phyloP scores from a whole-genome alignment of 2,888 invertebrate species.

The Diploptera punctata region DNA sequence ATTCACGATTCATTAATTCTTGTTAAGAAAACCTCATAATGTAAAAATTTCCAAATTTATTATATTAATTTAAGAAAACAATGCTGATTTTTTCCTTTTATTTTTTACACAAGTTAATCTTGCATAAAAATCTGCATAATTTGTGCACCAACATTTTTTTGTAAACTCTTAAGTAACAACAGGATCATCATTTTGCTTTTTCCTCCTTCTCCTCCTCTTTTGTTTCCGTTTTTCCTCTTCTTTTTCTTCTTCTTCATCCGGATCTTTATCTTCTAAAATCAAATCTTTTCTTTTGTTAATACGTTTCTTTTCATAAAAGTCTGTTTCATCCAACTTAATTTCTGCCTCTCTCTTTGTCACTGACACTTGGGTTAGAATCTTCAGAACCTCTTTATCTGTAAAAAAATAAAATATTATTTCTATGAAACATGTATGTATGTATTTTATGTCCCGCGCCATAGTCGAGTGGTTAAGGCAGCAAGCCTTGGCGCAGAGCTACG shows the following conservation, averaged over 20 bases:
- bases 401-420: constrained; percentile 38
- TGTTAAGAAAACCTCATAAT: too few species aligned
- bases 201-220: constrained; percentile 33
- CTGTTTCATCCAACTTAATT: constrained; percentile 86
- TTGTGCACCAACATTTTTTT: too few species aligned
- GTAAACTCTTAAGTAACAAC: not conserved
- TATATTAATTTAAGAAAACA: too few species aligned
- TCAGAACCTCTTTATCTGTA: constrained; percentile 86
- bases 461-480: too few species aligned
- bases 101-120: too few species aligned
- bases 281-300: constrained; percentile 89
- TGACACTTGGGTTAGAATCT: constrained; percentile 91
- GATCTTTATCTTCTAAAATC: constrained; percentile 84
- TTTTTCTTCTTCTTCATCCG: constrained; percentile 60
- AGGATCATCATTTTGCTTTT: constrained; percentile 39
- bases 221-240: constrained; percentile 64
- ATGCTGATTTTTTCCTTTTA: too few species aligned
- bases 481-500: too few species aligned
- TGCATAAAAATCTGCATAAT: too few species aligned
- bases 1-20: too few species aligned
- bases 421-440: too few species aligned
- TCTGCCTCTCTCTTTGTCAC: constrained; percentile 93
- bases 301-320: constrained; percentile 87
- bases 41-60: too few species aligned
- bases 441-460: too few species aligned